phyloP scores from a whole-genome alignment of 2,113 vertebrate genomes.

The Aegithalos caudatus region DNA sequence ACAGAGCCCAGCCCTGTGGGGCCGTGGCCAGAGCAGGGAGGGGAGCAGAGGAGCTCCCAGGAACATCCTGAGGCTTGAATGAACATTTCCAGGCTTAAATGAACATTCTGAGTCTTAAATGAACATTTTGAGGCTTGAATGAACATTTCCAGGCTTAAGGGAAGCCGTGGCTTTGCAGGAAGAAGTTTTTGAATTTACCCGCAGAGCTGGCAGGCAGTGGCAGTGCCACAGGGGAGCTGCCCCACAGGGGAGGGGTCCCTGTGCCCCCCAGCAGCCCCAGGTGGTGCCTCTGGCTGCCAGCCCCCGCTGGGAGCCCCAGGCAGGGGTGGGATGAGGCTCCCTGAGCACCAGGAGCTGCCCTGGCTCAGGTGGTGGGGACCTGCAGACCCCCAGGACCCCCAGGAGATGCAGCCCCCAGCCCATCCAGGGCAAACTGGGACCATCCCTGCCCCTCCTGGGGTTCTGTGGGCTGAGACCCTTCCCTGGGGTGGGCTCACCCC shows the following conservation, averaged over 20 bases:
- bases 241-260: not conserved
- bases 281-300: not conserved
- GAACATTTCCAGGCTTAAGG: not conserved
- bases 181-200: not conserved
- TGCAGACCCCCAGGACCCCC: not conserved
- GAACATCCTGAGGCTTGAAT: not conserved
- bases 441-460: too few species aligned
- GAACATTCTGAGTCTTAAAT: too few species aligned
- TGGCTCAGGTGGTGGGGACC: not conserved
- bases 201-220: not conserved
- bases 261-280: not conserved
- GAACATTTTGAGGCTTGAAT: too few species aligned
- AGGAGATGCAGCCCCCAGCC: not conserved
- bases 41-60: not conserved
- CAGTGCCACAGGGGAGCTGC: fast-evolving
- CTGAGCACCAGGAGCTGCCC: not conserved
- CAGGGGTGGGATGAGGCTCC: not conserved
- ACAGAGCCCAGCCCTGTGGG: not conserved
- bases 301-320: not conserved
- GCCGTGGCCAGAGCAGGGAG: fast-evolving
- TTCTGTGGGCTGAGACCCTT: not conserved
- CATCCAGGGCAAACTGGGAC: fast-evolving
- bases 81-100: not conserved
- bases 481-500: fast-evolving
- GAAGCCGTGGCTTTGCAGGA: not conserved